Evolutionary conservation across 1,140 invertebrate species (phyloP).

Genomic region (Patella vulgata): DNA sequence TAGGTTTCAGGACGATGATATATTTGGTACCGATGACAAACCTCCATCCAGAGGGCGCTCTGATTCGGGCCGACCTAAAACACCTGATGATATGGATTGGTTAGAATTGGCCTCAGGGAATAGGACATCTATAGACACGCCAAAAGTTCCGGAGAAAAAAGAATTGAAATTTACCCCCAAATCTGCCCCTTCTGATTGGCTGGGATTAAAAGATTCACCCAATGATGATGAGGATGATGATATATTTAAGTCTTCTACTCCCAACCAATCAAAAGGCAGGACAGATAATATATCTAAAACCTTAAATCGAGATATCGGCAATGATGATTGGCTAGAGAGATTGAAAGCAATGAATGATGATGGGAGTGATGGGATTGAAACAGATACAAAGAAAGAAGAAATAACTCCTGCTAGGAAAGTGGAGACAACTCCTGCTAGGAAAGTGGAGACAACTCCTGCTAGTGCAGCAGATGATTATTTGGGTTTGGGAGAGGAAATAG

Average conservation of each 20-base stretch:
- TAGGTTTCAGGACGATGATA: constrained; percentile 53
- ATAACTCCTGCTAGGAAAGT: background rate
- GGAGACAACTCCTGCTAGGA: background rate
- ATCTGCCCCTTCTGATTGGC: constrained; percentile 34
- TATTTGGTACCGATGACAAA: constrained; percentile 45
- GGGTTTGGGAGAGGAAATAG: constrained; percentile 33
- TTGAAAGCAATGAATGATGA: background rate
- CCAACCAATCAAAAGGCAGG: background rate
- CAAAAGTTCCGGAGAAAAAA: background rate
- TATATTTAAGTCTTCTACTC: constrained; percentile 24
- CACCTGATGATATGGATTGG: constrained; percentile 48
- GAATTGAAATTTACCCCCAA: constrained; percentile 11
- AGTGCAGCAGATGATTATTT: constrained; percentile 26
- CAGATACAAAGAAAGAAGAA: background rate
- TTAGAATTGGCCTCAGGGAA: constrained; percentile 28
- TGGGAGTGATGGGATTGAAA: background rate
- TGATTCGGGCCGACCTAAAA: constrained; percentile 20
- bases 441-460: constrained; percentile 17
- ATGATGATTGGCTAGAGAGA: constrained; percentile 5
- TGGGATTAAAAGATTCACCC: constrained; percentile 45
- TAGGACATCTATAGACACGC: constrained; percentile 9
- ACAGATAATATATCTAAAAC: background rate
- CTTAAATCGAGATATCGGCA: background rate
- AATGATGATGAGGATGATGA: constrained; percentile 45
- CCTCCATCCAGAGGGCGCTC: constrained; percentile 28